Conservation (phyloP, 1,140 invertebrate genomes). For the Zaprionus ghesquierei region DNA sequence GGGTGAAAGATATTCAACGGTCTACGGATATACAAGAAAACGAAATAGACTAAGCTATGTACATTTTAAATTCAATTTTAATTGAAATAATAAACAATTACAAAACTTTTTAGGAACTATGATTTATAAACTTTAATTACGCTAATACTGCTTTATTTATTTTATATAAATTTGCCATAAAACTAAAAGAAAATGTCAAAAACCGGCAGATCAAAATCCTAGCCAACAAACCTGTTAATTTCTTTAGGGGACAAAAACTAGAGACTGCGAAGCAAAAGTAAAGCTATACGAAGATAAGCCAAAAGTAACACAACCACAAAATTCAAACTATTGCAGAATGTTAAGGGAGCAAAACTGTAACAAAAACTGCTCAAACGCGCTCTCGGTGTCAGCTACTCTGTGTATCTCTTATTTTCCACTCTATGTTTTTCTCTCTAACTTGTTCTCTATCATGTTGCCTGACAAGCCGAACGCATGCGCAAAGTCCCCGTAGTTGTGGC, state of each 20-base stretch:
- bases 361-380: constrained; percentile 33
- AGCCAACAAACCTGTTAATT: constrained; percentile 65
- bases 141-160: too few species aligned
- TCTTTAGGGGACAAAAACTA: constrained; percentile 44
- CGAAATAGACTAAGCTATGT: too few species aligned
- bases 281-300: constrained; percentile 16
- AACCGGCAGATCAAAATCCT: constrained; percentile 26
- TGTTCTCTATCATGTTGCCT: background rate
- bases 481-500: constrained; percentile 39
- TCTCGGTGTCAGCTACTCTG: background rate
- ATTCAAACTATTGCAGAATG: constrained; percentile 57
- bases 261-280: constrained; percentile 30
- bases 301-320: constrained; percentile 30
- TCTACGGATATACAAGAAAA: too few species aligned
- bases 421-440: constrained; percentile 6
- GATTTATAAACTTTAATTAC: too few species aligned
- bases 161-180: too few species aligned
- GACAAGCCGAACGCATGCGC: constrained; percentile 55
- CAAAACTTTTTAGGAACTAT: too few species aligned
- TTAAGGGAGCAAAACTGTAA: constrained; percentile 52
- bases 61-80: too few species aligned
- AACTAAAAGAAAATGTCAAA: too few species aligned
- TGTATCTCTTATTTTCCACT: background rate
- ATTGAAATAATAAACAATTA: too few species aligned
- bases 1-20: background rate